Percentiles rank a stretch among this genome's conserved stretches.
phyloP scores from a whole-genome alignment of 1,140 invertebrate species.

The Caerostris extrusa region DNA sequence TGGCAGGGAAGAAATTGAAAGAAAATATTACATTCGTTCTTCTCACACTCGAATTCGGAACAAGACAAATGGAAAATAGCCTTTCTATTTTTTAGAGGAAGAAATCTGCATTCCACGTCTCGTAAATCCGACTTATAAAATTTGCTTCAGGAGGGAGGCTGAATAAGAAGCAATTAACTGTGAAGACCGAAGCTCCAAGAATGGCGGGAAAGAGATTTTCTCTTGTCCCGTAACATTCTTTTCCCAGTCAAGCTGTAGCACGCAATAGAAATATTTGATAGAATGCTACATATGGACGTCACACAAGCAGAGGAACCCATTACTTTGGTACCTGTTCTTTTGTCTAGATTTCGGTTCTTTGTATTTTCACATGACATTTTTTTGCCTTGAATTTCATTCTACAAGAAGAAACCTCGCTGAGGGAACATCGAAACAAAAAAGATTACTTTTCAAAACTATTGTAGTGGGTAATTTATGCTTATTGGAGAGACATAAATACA shows the following conservation, averaged over 20 bases:
- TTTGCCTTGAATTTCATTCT: constrained; percentile 13
- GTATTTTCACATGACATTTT: neutral
- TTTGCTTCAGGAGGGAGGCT: constrained; percentile 14
- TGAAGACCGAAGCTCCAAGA: constrained; percentile 16
- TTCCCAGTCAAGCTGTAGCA: constrained; percentile 33
- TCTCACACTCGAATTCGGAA: neutral
- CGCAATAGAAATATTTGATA: constrained; percentile 57
- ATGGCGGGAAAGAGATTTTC: neutral
- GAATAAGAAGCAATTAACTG: constrained; percentile 59
- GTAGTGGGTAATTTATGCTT: too few relatives aligned
- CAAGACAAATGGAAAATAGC: constrained; percentile 19
- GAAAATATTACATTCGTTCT: neutral
- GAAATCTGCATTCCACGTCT: constrained; percentile 50
- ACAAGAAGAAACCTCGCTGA: neutral
- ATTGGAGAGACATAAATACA: too few relatives aligned
- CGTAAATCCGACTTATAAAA: constrained; percentile 49
- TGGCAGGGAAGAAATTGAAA: neutral
- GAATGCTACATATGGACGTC: constrained; percentile 28
- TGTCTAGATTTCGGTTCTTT: neutral
- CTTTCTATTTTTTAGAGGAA: constrained; percentile 49
- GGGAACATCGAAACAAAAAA: neutral
- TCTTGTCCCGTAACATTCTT: neutral
- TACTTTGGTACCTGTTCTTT: constrained; percentile 32
- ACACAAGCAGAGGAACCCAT: constrained; percentile 22
- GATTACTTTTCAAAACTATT: too few relatives aligned